Conservation (phyloP, 2,888 invertebrate species). For the Lucinisca nassula region DNA sequence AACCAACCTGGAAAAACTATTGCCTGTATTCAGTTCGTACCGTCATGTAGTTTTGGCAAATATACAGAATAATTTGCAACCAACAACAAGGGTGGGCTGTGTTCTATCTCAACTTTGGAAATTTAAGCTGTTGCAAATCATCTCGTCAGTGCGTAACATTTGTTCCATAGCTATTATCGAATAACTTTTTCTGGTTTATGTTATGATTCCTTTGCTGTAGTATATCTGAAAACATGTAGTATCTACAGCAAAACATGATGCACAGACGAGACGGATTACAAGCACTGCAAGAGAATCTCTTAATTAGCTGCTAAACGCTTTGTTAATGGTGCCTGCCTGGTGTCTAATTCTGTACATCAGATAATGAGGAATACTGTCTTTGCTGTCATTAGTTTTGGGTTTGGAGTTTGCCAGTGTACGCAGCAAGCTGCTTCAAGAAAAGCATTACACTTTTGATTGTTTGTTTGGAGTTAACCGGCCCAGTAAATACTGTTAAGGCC, state of each 20-base stretch:
- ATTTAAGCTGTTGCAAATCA: neutral
- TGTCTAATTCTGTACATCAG: neutral
- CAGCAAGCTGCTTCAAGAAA: too few relatives aligned
- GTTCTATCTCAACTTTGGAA: neutral
- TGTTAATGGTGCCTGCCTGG: too few relatives aligned
- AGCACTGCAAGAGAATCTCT: neutral
- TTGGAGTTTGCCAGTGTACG: too few relatives aligned
- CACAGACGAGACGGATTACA: neutral
- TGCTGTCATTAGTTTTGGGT: too few relatives aligned
- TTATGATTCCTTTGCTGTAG: neutral
- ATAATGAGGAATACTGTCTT: too few relatives aligned
- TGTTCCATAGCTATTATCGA: neutral
- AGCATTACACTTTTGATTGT: too few relatives aligned
- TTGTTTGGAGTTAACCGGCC: too few relatives aligned
- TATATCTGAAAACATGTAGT: neutral
- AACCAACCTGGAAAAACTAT: neutral
- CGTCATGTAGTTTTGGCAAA: neutral
- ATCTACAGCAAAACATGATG: neutral
- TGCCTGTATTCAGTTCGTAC: neutral
- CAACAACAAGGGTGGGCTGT: neutral
- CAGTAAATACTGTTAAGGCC: too few relatives aligned
- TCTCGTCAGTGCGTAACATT: conserved; percentile 4
- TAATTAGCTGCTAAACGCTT: conserved; percentile 2
- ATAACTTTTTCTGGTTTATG: neutral
- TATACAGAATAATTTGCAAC: neutral